These are phyloP conservation scores for Sphaerophoria rueppellii DNA, from an alignment of 2,888 invertebrate genomes.

Conservation along the genomic window DNA sequence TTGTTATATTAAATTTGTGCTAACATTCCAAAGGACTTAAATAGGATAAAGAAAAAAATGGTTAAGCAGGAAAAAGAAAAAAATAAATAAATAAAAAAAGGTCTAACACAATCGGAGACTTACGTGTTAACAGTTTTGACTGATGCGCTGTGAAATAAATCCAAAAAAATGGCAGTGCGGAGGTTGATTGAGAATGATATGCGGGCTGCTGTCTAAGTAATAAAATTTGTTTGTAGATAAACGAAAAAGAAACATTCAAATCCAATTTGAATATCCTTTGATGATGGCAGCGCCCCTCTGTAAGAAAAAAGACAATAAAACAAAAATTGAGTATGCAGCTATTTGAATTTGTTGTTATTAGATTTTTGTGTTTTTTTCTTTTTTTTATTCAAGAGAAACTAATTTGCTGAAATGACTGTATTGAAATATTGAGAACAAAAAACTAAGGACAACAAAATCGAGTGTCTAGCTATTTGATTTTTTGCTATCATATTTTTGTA, in stretches of 20 bases:
- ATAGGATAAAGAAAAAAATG: not conserved
- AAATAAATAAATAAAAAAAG: constrained; percentile 12
- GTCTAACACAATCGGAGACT: constrained; percentile 59
- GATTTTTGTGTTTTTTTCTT: constrained; percentile 21
- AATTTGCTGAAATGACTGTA: constrained; percentile 47
- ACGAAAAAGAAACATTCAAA: constrained; percentile 11
- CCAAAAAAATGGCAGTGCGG: constrained; percentile 49
- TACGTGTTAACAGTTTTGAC: constrained; percentile 63
- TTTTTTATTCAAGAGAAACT: constrained; percentile 55
- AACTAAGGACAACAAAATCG: not conserved
- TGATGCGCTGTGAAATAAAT: constrained; percentile 47
- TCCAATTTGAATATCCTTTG: constrained; percentile 21
- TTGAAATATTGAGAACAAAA: constrained; percentile 7
- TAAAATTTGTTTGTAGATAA: not conserved
- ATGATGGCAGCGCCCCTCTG: constrained; percentile 6
- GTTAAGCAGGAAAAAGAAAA: not conserved
- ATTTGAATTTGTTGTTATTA: constrained; percentile 22
- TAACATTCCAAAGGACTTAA: constrained; percentile 8
- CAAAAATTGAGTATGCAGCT: not conserved
- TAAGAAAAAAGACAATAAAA: constrained; percentile 39
- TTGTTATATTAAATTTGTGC: constrained; percentile 9
- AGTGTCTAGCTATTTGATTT: not conserved
- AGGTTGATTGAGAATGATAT: constrained; percentile 51
- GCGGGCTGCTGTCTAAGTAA: constrained; percentile 21
- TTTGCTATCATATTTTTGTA: too few species aligned